These are phyloP conservation scores for Muraenolepis orangiensis DNA, from an alignment of 2,797 vertebrate genomes.

Conservation along the genomic window DNA sequence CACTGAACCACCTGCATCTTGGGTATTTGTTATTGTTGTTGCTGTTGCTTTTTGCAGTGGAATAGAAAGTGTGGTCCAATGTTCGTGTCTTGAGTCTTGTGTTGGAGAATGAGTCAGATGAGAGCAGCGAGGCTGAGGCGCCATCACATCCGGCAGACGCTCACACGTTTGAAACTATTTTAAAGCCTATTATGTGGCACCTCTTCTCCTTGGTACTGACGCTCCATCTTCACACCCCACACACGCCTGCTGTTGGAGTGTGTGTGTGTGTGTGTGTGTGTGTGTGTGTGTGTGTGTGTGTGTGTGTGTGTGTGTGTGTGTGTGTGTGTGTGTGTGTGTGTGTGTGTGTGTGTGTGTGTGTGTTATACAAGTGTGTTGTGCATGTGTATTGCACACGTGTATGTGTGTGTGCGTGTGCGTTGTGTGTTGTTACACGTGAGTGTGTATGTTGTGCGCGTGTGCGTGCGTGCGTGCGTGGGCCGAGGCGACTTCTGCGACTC, in stretches of 20 bases:
- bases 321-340: background rate
- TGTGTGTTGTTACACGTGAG: background rate
- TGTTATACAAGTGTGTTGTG: background rate
- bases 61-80: background rate
- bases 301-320: background rate
- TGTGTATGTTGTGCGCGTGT: background rate
- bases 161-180: background rate
- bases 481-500: background rate
- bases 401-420: background rate
- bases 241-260: background rate
- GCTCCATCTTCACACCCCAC: background rate
- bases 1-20: background rate
- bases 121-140: background rate
- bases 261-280: background rate
- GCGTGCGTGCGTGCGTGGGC: background rate
- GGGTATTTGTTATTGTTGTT: background rate
- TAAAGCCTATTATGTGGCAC: background rate
- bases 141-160: background rate
- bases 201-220: background rate
- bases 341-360: background rate
- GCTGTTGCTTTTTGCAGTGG: background rate
- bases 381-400: background rate
- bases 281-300: background rate
- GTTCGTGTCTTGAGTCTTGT: background rate
- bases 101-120: background rate